Evolutionary conservation across 2,797 vertebrate species (phyloP).

Genomic region (Falco naumanni): DNA sequence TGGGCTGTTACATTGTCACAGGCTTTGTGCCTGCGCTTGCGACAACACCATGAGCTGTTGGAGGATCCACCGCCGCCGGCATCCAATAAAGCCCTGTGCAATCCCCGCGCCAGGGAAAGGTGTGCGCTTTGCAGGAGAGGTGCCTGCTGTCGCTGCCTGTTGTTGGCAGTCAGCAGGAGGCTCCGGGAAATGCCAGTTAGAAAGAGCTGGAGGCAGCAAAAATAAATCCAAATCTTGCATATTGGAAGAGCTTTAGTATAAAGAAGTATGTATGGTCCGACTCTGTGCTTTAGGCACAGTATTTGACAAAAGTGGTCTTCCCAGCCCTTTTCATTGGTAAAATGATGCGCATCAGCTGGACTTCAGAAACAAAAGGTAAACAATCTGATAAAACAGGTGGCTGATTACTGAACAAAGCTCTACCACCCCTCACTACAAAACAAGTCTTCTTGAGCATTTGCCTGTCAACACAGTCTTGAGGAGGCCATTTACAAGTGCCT

Average conservation of each 20-base stretch:
- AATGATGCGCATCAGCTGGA: not conserved
- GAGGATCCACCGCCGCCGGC: not conserved
- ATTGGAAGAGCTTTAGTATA: not conserved
- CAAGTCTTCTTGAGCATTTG: not conserved
- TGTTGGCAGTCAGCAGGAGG: not conserved
- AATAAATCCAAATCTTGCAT: not conserved
- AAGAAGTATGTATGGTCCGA: not conserved
- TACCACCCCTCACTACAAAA: not conserved
- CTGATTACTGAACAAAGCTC: not conserved
- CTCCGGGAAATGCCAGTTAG: not conserved
- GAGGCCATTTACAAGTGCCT: not conserved
- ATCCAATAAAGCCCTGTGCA: not conserved
- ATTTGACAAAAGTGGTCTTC: not conserved
- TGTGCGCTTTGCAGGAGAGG: accelerated
- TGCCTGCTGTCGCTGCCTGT: not conserved
- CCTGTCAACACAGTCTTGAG: not conserved
- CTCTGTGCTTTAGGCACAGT: not conserved
- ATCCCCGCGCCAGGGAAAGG: not conserved
- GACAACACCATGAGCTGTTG: accelerated
- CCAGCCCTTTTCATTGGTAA: not conserved
- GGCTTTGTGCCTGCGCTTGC: not conserved
- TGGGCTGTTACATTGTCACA: not conserved
- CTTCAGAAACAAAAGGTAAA: not conserved
- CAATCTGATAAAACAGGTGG: not conserved
- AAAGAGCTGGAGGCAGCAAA: not conserved